Evolutionary conservation across 2,888 invertebrate species (phyloP), one percentile per base, ranked within the genome.

Genomic region (Hesperia comma): DNA sequence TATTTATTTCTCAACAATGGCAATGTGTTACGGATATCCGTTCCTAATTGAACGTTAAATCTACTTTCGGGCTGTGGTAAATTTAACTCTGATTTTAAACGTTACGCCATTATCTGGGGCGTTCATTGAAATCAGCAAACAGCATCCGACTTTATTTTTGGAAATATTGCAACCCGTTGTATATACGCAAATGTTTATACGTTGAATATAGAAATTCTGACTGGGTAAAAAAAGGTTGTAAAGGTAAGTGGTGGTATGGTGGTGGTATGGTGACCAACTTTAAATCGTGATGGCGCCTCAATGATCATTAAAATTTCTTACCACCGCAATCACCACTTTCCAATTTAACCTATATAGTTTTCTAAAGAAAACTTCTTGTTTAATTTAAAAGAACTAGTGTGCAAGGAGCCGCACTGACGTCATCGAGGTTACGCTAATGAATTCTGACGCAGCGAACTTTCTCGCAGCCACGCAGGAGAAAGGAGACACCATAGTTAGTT

Each of bases 371-470:
- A 26, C 26, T 26, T 26, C 26, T 26, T 26, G 26, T 43, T 43
- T n/a, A 0, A 7, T 49, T 17, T 46, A 15, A 46, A 46, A 46
- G 7, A 46, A 46, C 7, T 10, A 8, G 33, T 37, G 37, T 17
- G 14, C 6, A 49, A 49, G 49, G 49, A 49, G 17, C 3, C 19
- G 8, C 8, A 21, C n/a, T 57, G 57, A 57, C 57, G 57, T 57
- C 57, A 57, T 41, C 57, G 19, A 57, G 58, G 58, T 58, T 58
- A 17, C 12, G 43, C 58, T 46, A 46, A 46, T 58, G 46, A 46
- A 58, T 58, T 46, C 58, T 8, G 58, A 46, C 58, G 53, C 53
- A 26, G 32, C 6, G 15, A 46, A 58, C 43, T 58, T 58, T 46
- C 58, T 58, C 58, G 15, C 5, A 15, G 15, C 3, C n/a, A 43